Base-by-base conservation (phyloP, 92 coral and sea anemone species). In the Epizoanthus rinbou region DNA sequence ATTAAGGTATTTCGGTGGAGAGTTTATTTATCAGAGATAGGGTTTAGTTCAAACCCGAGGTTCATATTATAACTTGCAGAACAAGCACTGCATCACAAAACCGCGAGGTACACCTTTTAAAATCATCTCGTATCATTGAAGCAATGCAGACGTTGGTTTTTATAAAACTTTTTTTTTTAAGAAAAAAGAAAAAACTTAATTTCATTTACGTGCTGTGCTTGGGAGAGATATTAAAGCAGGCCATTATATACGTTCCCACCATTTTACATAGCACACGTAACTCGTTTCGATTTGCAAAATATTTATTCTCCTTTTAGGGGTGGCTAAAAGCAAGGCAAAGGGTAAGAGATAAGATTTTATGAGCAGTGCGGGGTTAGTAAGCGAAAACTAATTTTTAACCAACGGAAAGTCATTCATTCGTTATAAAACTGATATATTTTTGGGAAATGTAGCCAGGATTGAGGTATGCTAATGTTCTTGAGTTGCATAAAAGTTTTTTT, bases 91-190 rank as follows among this genome's bases (percentile, higher is more conserved):
- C 39, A 19, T 17, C 8, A 67, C 72, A 14, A n/a, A 68, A 33
- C 19, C 19, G 35, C 73, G 8, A 68, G 37, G 21, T 8, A 9
- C 3, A 31, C 57, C 19, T 43, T 47, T 72, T 9, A 56, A n/a
- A 47, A 23, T 56, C 43, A 53, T 25, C n/a, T 22, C 31, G 56
- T 53, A 37, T n/a, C 80, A 52, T 74, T 74, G 80, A 74, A 74
- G 64, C 80, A 74, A 53, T 74, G 64, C 64, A 28, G 76, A 16
- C 50, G 80, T 74, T 74, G 65, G 80, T 74, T 74, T 74, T 74
- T 56, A 74, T 74, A 74, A 74, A 74, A 74, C 80, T 52, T 52
- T 41, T 74, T 74, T 74, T 45, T 23, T 28, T 28, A 16, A 14
- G 23, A 15, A 33, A 8, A 74, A 16, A 52, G 14, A 8, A 53